A percentile compares a stretch with the other conserved stretches of the same genome.
phyloP scores from a whole-genome alignment of 2,113 vertebrate genomes.

The pig (Sus scrofa) region DNA sequence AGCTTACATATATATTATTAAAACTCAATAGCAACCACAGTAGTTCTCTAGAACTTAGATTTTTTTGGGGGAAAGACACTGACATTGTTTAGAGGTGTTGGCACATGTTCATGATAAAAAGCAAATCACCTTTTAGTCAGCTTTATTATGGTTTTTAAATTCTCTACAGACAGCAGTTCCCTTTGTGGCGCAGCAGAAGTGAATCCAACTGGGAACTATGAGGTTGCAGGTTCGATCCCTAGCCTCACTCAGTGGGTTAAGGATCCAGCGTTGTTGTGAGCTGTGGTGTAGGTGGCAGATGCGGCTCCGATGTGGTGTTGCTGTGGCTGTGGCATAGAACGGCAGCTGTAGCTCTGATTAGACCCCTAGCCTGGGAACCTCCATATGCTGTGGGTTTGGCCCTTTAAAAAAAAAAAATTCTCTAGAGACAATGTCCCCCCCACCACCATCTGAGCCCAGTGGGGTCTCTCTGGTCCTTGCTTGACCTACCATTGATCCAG shows the following conservation, averaged over 20 bases:
- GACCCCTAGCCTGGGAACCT: too few relatives aligned
- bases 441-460: accelerated
- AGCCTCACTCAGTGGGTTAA: too few relatives aligned
- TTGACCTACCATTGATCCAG: not conserved
- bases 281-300: too few relatives aligned
- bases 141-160: not conserved
- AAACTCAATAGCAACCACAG: not conserved
- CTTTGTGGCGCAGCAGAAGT: too few relatives aligned
- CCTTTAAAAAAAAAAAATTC: not conserved
- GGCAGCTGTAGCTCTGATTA: too few relatives aligned
- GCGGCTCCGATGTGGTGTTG: too few relatives aligned
- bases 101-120: not conserved
- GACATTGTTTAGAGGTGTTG: constrained; percentile 13
- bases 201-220: too few relatives aligned
- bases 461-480: not conserved
- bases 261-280: too few relatives aligned
- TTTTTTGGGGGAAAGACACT: not conserved
- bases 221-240: too few relatives aligned
- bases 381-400: too few relatives aligned
- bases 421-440: not conserved
- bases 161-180: not conserved
- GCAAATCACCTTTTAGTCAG: not conserved
- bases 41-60: constrained; percentile 13
- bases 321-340: too few relatives aligned
- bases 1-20: not conserved